Evolutionary conservation across 2,113 vertebrate species (phyloP).

Genomic region (Callospermophilus lateralis): DNA sequence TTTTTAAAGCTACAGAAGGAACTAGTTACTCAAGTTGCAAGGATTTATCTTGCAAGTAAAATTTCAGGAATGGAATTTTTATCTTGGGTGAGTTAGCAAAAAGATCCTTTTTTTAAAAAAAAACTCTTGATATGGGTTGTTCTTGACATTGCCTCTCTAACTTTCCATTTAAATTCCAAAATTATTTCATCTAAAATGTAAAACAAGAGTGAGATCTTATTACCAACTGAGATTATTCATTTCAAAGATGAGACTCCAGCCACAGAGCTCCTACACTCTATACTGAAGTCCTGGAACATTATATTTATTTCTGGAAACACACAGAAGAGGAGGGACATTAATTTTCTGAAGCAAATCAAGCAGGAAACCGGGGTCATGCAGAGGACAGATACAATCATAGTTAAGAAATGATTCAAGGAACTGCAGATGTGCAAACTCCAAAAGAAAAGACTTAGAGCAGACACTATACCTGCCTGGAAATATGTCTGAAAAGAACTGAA

Average conservation of each 20-base stretch:
- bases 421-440: not conserved
- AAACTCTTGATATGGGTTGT: not conserved
- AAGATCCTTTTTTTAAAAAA: not conserved
- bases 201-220: conserved; percentile 42
- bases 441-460: not conserved
- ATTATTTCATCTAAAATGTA: conserved; percentile 59
- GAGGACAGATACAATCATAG: conserved; percentile 34
- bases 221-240: conserved; percentile 51
- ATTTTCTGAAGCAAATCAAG: conserved; percentile 58
- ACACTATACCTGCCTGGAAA: not conserved
- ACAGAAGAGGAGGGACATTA: not conserved
- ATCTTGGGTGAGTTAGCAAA: not conserved
- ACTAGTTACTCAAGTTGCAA: conserved; percentile 14
- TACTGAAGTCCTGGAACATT: not conserved
- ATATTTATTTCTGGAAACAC: conserved; percentile 40
- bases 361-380: not conserved
- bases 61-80: not conserved
- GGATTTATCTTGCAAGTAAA: conserved; percentile 38
- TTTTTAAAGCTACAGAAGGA: not conserved
- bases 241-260: conserved; percentile 26
- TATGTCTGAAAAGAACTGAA: not conserved
- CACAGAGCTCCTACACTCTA: not conserved
- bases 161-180: conserved; percentile 56
- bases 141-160: conserved; percentile 39
- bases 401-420: not conserved